Evolutionary conservation across 2,113 vertebrate genomes (phyloP), one percentile per base, ranked within the genome.

Genomic region (Irena cyanogastra): DNA sequence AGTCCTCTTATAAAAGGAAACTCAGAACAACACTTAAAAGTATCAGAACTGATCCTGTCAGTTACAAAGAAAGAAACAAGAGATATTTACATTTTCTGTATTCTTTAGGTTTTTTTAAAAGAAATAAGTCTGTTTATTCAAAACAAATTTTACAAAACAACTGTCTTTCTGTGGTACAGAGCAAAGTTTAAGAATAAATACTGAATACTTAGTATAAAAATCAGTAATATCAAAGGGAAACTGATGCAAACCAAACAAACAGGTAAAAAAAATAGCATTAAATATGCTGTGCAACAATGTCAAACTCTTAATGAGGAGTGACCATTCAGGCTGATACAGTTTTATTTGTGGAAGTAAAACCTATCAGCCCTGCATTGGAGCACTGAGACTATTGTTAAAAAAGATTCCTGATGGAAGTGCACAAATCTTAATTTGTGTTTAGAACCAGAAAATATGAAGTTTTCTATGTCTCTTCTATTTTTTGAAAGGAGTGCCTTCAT

Each of bases 161-260:
- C 33, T 52, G 89, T 95, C 68, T 94, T 96, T 93, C 95, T 97
- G 79, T 94, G 87, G 85, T 97, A 97, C 93, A 97, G 96, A 97
- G 74, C 81, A 97, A 97, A 95, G 75, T 97, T 92, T 90, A 96
- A 89, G 96, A 97, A 97, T 97, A 98, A 98, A 98, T 98, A 98
- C 65, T 96, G 96, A 96, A 95, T 83, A 95, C 77, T 97, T 97
- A 68, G 80, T 98, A 98, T 97, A 98, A 98, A 96, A 98, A 97
- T 97, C 91, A 97, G 95, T 96, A 97, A 91, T 96, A 97, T 74
- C 93, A 97, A 96, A 97, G 94, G 89, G 92, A 97, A 97, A 97
- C 71, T 83, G 70, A 96, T 96, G 94, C 95, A 98, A 97, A 97
- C 76, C 96, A 96, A 97, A 90, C 87, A 83, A 92, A 97, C 69